Base-by-base conservation (phyloP, 2,113 vertebrate species). In the Desmodus rotundus region DNA sequence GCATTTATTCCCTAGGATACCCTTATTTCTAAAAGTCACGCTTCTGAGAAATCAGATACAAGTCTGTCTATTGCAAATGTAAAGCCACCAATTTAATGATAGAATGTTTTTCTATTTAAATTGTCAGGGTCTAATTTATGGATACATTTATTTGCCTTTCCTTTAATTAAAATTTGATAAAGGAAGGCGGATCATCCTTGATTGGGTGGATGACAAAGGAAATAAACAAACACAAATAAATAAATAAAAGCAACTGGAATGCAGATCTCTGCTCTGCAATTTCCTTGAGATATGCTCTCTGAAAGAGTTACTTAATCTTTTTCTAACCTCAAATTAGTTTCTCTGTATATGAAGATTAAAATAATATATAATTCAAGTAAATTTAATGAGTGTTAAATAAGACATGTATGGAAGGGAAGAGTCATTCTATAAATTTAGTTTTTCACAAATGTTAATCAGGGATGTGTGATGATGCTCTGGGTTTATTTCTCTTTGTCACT, bases 81-180 rank as follows among this genome's bases (percentile, higher is more conserved):
- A 89, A 93, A 89, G 15, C 13, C 7, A 61, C 28, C 26, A 14
- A 56, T 87, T 90, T 54, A 20, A 88, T 24, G 6, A 70, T 26
- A 77, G 13, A 89, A 90, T 87, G 67, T 2, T 68, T 52, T 91
- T 91, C 20, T 61, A 41, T 86, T 87, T 83, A 89, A 87, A 84
- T 96, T 47, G 41, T 93, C 68, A 89, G 58, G 24, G 11, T 52
- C 56, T 68, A 93, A 78, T 91, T 96, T 95, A 91, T 31, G 26
- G 22, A 54, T 45, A 76, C 20, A 8, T 93, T 90, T 91, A 41
- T 73, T 83, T 95, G 45, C 14, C 43, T 96, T 87, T 86, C n/a
- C 20, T 26, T 93, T 89, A 93, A 97, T 95, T 94, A 96, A 95
- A 94, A 96, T 77, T 93, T 96, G 45, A 96, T 85, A 68, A 92